phyloP scores from a whole-genome alignment of 2,797 vertebrate species.

The Sorex maritimensis region DNA sequence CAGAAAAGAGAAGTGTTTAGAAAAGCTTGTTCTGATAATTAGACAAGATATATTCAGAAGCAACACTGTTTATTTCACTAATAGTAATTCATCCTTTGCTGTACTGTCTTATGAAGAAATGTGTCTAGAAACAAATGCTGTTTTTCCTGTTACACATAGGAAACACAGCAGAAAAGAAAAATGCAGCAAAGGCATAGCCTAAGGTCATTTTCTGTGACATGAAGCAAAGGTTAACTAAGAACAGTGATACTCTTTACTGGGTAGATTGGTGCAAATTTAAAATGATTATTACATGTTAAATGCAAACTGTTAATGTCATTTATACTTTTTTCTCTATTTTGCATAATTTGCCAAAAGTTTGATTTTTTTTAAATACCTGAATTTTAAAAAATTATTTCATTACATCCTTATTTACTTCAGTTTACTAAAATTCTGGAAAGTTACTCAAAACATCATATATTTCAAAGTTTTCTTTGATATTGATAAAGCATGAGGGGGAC shows the following conservation, averaged over 20 bases:
- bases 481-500: too few species aligned
- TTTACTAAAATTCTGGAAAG: too few species aligned
- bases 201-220: background rate
- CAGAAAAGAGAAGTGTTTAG: background rate
- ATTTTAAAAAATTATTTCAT: background rate
- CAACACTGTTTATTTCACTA: background rate
- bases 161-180: background rate
- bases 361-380: background rate
- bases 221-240: background rate
- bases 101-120: background rate
- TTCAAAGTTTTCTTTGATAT: too few species aligned
- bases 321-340: background rate
- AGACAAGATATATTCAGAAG: background rate
- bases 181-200: background rate
- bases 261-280: background rate
- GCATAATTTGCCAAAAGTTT: background rate
- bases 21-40: constrained; percentile 22
- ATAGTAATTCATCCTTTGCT: background rate
- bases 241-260: background rate
- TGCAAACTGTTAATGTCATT: background rate
- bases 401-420: background rate
- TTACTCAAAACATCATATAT: too few species aligned
- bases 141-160: too few species aligned
- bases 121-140: background rate
- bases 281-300: background rate